Conservation (phyloP, 2,797 vertebrate species). For the Gymnodraco acuticeps region DNA sequence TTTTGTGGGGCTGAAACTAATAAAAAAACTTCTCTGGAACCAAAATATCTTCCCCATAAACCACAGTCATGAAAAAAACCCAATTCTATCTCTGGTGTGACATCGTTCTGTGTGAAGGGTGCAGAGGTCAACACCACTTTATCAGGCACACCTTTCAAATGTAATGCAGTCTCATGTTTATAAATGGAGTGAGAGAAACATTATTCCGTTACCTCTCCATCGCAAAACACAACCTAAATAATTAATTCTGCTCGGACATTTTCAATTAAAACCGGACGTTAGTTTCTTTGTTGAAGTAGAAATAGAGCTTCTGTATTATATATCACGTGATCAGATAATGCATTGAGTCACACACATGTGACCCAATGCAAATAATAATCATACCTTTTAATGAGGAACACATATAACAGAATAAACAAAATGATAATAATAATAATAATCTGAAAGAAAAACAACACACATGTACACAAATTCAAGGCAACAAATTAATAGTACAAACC, state of each 20-base stretch:
- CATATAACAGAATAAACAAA: too few relatives aligned
- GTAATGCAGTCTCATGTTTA: neutral
- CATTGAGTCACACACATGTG: too few relatives aligned
- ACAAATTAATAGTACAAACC: too few relatives aligned
- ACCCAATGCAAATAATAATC: too few relatives aligned
- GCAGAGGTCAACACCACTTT: neutral
- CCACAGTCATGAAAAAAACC: neutral
- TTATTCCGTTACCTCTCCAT: neutral
- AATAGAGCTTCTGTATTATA: neutral
- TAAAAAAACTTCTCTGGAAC: neutral
- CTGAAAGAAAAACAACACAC: too few relatives aligned
- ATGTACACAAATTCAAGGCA: too few relatives aligned
- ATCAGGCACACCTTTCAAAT: neutral
- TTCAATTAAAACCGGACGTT: too few relatives aligned
- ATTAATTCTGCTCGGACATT: too few relatives aligned
- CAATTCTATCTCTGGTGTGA: neutral
- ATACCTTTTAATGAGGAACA: too few relatives aligned
- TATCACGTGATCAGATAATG: neutral
- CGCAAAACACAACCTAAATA: neutral
- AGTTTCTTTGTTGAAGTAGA: neutral
- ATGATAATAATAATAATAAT: too few relatives aligned
- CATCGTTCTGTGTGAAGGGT: neutral
- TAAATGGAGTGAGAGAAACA: neutral
- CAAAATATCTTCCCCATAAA: neutral
- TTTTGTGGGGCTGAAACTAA: neutral